Percentiles rank a stretch among this genome's conserved stretches.
These are phyloP conservation scores for Acromyrmex charruanus DNA, from an alignment of 1,140 invertebrate genomes.

Conservation along the genomic window DNA sequence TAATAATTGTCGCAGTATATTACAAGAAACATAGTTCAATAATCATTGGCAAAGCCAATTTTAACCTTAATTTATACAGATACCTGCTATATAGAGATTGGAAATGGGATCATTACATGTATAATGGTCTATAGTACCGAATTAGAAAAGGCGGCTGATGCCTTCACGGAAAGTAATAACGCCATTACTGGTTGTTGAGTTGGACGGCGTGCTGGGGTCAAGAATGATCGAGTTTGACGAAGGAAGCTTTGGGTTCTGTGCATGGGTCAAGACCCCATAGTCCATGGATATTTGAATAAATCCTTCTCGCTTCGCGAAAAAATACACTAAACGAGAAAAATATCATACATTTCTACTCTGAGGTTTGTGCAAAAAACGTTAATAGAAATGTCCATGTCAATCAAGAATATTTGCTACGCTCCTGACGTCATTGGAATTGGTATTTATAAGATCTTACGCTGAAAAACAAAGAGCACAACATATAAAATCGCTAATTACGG, in stretches of 20 bases:
- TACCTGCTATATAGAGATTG: neutral
- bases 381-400: neutral
- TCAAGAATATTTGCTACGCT: neutral
- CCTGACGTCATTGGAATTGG: neutral
- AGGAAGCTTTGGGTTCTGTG: neutral
- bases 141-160: neutral
- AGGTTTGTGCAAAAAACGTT: neutral
- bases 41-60: too few species aligned
- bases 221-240: neutral
- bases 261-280: neutral
- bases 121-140: neutral
- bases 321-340: neutral
- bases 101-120: neutral
- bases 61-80: too few species aligned
- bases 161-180: neutral
- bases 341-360: neutral
- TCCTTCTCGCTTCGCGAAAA: neutral
- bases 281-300: conserved; percentile 1
- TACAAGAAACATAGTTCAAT: too few species aligned
- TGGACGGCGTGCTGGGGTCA: neutral
- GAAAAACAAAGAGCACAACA: neutral
- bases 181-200: conserved; percentile 12
- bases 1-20: too few species aligned
- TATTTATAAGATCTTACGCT: neutral
- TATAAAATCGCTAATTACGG: too few species aligned